Base-by-base conservation (phyloP, 1,140 invertebrate genomes). In the Drosophila punjabiensis region DNA sequence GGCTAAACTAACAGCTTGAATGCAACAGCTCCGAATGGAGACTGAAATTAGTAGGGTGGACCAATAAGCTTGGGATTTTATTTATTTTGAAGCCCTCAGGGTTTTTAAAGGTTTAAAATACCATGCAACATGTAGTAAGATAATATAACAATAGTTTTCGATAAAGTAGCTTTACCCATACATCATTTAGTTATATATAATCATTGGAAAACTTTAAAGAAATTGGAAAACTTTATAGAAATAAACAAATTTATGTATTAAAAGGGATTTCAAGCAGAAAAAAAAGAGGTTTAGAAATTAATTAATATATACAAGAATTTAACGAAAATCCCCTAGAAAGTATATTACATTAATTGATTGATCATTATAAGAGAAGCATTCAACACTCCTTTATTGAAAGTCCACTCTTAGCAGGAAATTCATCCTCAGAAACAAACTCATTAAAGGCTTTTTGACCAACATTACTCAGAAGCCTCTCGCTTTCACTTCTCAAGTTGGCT, bases 1-100 rank as follows among this genome's bases (percentile, higher is more conserved):
- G 70, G 56, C 67, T 74, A 74, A 74, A 73, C 70, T 74, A 74
- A 74, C 70, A 74, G 70, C 70, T 74, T 18, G 37, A 43, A 43
- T 61, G 50, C 65, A 67, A 47, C 65, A 47, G 45, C 50, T 45
- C 7, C 39, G 50, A 71, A 30, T 41, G 68, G 20, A 55, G 58
- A 68, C 20, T 45, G 35, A 4, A 39, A 35, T 35, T 30, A 47
- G 32, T 56, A 69, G 64, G 64, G 64, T 71, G 68, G 50, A 71
- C 65, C 68, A 13, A 11, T 14, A 14, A 10, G 8, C 9, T 9
- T 32, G n/a, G n/a, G 2, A 16, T 16, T 32, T 35, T 4, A 20
- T 10, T 14, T 5, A 14, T 11, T 33, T 1, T 11, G 30, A 16
- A 28, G 2, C 16, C 24, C 48, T 30, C 1, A n/a, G 5, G 50